Percentiles rank a stretch among this genome's conserved stretches.
phyloP scores from a whole-genome alignment of 2,888 invertebrate genomes.

The Sinentomon sp. region DNA sequence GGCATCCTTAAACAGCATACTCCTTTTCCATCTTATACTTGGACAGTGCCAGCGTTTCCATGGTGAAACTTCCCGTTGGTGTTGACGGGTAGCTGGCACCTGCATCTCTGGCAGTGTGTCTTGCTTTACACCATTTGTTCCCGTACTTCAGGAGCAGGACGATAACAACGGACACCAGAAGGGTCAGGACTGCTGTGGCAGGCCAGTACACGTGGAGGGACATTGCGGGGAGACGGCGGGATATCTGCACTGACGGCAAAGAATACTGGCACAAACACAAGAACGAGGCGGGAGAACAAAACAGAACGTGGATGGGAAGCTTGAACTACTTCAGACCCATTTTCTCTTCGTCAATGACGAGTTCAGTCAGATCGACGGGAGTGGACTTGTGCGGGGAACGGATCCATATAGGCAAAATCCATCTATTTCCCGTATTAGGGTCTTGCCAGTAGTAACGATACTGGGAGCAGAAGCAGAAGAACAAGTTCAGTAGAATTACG shows the following conservation, averaged over 20 bases:
- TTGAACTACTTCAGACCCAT: neutral
- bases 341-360: slow-evolving; percentile 1
- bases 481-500: slow-evolving; percentile 43
- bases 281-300: too few species aligned
- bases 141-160: slow-evolving; percentile 47
- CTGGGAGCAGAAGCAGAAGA: slow-evolving; percentile 51
- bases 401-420: slow-evolving; percentile 48
- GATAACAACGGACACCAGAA: slow-evolving; percentile 44
- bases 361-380: neutral
- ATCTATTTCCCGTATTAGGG: slow-evolving; percentile 18
- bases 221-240: slow-evolving; percentile 23
- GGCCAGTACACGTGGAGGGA: slow-evolving; percentile 49
- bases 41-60: too few species aligned
- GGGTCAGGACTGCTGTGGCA: slow-evolving; percentile 37
- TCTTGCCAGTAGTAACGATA: slow-evolving; percentile 57
- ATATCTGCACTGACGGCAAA: neutral
- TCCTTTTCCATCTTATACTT: too few species aligned
- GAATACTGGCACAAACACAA: too few species aligned
- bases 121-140: too few species aligned
- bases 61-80: too few species aligned
- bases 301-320: too few species aligned
- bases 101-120: too few species aligned
- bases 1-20: too few species aligned
- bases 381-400: slow-evolving; percentile 30
- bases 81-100: too few species aligned